phyloP scores from a whole-genome alignment of 2,797 vertebrate species.

The Xenentodon cancila region DNA sequence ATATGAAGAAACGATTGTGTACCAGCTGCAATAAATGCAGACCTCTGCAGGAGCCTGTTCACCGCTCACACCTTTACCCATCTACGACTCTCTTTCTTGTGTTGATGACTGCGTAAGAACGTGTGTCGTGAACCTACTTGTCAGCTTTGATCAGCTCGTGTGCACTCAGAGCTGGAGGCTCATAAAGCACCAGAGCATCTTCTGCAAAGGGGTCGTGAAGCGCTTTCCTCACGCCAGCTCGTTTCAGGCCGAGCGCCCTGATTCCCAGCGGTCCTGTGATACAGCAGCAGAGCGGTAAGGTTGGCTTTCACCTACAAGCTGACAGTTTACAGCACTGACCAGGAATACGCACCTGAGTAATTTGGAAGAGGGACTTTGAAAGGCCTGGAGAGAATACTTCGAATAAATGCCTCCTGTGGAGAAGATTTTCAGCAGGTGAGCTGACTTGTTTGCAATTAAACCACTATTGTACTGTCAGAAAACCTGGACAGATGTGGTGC shows the following conservation, averaged over 20 bases:
- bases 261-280: conserved; percentile 87
- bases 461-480: background rate
- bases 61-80: no score
- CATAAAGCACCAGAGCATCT: conserved; percentile 91
- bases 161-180: conserved; percentile 86
- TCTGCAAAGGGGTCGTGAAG: conserved; percentile 96
- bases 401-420: conserved; percentile 94
- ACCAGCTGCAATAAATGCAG: no score
- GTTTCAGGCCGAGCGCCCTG: conserved; percentile 90
- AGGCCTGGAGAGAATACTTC: conserved; percentile 94
- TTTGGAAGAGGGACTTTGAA: conserved; percentile 97
- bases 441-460: background rate
- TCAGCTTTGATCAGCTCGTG: conserved; percentile 95
- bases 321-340: background rate
- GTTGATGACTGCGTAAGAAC: no score
- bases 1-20: no score
- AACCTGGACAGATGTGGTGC: background rate
- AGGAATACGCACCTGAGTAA: conserved; percentile 87
- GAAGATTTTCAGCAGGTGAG: conserved; percentile 40
- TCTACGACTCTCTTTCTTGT: no score
- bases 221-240: conserved; percentile 87
- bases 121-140: conserved; percentile 84
- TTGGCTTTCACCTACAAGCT: background rate
- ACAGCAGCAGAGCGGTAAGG: background rate
- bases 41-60: no score